Evolutionary conservation across 2,797 vertebrate species (phyloP).

Genomic region (Megalops cyprinoides): DNA sequence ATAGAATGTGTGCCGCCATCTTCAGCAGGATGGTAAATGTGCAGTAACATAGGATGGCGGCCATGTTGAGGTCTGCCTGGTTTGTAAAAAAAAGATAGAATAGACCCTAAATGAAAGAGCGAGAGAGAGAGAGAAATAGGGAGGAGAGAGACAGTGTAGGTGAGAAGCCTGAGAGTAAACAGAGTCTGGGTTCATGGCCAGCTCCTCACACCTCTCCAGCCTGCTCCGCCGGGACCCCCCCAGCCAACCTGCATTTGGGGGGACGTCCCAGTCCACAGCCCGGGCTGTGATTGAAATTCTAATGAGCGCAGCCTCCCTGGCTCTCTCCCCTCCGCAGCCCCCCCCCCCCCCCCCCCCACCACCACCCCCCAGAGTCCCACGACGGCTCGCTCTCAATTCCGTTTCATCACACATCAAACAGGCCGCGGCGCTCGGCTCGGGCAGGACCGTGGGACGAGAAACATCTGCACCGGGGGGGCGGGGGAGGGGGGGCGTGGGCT

Average conservation of each 20-base stretch:
- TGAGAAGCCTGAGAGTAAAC: not conserved
- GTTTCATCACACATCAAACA: conserved; percentile 99
- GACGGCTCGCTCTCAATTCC: conserved; percentile 88
- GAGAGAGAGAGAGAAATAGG: conserved; percentile 14
- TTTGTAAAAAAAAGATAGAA: not conserved
- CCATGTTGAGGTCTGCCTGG: not conserved
- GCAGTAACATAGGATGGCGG: too few relatives aligned
- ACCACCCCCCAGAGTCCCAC: conserved; percentile 76
- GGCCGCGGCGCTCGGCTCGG: conserved; percentile 81
- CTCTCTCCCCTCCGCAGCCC: conserved; percentile 38
- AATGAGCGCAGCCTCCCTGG: conserved; percentile 68
- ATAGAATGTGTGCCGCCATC: too few relatives aligned
- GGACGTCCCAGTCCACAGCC: conserved; percentile 48
- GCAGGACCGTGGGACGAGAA: conserved; percentile 85
- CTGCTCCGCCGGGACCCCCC: conserved; percentile 45
- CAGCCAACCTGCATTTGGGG: too few relatives aligned
- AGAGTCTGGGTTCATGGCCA: not conserved
- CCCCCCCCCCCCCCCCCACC: conserved; percentile 50
- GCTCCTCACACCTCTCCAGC: conserved; percentile 46
- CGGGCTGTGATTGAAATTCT: conserved; percentile 87
- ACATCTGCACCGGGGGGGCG: conserved; percentile 93
- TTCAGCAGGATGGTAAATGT: too few relatives aligned
- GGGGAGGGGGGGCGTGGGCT: conserved; percentile 68
- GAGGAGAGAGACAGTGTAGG: conserved; percentile 20
- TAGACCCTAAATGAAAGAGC: not conserved